Evolutionary conservation across 2,113 vertebrate species (phyloP).

Genomic region (Emydura subglobosa): DNA sequence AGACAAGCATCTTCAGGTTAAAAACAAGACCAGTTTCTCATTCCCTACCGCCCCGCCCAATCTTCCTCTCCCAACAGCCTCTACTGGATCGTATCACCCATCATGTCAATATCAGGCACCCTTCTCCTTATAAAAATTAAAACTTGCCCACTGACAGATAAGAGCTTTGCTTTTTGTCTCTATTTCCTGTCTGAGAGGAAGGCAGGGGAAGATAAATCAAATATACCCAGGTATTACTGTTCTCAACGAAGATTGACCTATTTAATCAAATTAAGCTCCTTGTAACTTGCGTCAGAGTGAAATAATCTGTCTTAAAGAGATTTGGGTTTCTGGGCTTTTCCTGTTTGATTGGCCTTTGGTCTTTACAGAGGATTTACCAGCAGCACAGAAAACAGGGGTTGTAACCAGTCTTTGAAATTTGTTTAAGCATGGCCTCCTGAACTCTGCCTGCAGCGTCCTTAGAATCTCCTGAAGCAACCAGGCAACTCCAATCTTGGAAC

Average conservation of each 20-base stretch:
- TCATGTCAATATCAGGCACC: not conserved
- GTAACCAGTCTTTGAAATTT: not conserved
- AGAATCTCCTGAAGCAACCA: not conserved
- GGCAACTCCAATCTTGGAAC: not conserved
- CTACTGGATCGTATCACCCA: not conserved
- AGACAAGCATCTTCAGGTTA: not conserved
- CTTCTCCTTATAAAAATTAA: not conserved
- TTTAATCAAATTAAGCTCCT: conserved; percentile 18
- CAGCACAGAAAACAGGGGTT: not conserved
- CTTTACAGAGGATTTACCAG: not conserved
- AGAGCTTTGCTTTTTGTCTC: not conserved
- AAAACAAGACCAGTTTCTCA: not conserved
- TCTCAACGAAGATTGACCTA: not conserved
- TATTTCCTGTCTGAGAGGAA: not conserved
- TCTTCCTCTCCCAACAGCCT: not conserved
- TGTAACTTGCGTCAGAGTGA: not conserved
- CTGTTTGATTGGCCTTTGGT: not conserved
- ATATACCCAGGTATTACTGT: not conserved
- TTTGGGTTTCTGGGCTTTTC: not conserved
- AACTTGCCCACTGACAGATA: not conserved
- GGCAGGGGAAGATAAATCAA: not conserved
- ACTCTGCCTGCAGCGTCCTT: too few species aligned
- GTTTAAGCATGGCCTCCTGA: not conserved
- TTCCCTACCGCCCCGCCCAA: too few species aligned
- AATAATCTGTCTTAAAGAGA: not conserved